Evolutionary conservation across 30 jellyfish, hydroid and myxozoan species (phyloP).

Genomic region (Cassiopea andromeda): DNA sequence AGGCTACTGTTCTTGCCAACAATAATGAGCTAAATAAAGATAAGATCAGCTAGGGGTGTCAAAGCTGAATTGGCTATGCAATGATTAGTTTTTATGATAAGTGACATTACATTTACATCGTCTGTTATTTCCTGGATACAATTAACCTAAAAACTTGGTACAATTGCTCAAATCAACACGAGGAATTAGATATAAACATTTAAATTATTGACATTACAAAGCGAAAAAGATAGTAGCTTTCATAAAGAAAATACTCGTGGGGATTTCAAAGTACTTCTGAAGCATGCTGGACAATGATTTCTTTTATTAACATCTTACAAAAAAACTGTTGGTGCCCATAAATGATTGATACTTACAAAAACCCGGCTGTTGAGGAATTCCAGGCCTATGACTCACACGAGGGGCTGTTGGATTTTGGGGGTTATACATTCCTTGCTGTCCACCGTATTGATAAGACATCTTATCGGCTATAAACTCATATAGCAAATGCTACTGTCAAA

Average conservation of each 20-base stretch:
- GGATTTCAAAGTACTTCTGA: background rate
- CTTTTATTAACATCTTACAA: background rate
- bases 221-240: no score
- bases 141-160: no score
- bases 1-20: no score
- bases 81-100: no score
- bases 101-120: no score
- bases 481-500: slow-evolving; percentile 18
- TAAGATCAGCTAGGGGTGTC: no score
- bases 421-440: slow-evolving; percentile 32
- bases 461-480: background rate
- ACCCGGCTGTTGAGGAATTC: slow-evolving; percentile 13
- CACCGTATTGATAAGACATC: slow-evolving; percentile 46
- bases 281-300: background rate
- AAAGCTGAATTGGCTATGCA: no score
- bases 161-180: no score
- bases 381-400: slow-evolving; percentile 35
- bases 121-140: no score
- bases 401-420: slow-evolving; percentile 29
- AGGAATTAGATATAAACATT: no score
- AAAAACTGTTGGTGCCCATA: background rate
- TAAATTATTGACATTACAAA: no score
- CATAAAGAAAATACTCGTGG: background rate
- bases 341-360: background rate
- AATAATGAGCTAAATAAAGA: no score